Evolutionary conservation across 2,113 vertebrate species (phyloP).

Genomic region (Bufo bufo): DNA sequence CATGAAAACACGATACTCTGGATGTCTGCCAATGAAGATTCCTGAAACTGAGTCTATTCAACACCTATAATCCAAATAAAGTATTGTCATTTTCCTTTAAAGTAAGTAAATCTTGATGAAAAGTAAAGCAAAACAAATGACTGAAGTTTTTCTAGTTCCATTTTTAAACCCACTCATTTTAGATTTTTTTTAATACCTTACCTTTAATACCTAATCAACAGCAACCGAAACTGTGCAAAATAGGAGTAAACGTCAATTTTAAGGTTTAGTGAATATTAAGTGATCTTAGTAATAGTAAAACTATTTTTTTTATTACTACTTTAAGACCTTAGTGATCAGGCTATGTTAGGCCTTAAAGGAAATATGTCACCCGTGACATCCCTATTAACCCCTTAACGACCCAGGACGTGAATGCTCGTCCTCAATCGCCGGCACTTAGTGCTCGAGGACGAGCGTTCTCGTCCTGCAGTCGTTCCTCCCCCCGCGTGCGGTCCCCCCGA

Average conservation of each 20-base stretch:
- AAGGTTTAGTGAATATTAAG: not conserved
- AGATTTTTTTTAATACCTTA: not conserved
- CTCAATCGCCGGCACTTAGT: no score
- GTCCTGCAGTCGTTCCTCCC: no score
- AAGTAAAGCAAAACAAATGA: constrained; percentile 28
- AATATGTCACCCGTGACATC: not conserved
- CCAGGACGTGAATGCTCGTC: no score
- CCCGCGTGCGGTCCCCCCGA: no score
- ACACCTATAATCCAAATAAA: constrained; percentile 46
- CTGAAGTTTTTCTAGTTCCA: not conserved
- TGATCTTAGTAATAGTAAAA: not conserved
- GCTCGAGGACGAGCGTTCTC: no score
- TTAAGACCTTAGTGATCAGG: not conserved
- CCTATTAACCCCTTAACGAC: no score
- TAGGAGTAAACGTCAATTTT: not conserved
- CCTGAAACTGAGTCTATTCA: constrained; percentile 13
- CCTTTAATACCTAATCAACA: not conserved
- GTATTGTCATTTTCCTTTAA: constrained; percentile 27
- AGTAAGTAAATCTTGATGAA: constrained; percentile 29
- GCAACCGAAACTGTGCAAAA: not conserved
- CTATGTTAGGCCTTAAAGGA: not conserved
- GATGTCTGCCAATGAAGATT: not conserved
- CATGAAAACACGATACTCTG: constrained; percentile 41
- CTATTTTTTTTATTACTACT: not conserved
- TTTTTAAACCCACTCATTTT: not conserved